Base-by-base conservation (phyloP, 2,113 vertebrate species). In the Anolis carolinensis region DNA sequence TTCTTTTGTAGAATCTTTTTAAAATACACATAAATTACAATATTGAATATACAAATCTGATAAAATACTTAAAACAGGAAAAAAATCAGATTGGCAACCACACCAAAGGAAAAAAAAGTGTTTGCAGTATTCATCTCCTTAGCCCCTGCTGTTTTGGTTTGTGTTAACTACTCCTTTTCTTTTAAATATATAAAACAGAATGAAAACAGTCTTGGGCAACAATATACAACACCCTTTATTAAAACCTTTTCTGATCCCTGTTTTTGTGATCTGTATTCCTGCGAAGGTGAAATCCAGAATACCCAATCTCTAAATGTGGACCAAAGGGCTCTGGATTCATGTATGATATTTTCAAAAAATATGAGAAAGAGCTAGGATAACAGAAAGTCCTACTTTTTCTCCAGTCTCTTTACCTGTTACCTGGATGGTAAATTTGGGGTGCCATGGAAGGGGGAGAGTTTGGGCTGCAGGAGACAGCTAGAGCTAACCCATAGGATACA, bases 151-250 rank as follows among this genome's bases (percentile, higher is more conserved):
- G 70, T 72, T 87, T 89, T 77, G 50, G 36, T 79, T 84, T 44
- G 2, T 0, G 1, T 65, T 20, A 44, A 79, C 36, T 7, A 30
- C 13, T 18, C 14, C 5, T 32, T 62, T 13, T 27, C n/a, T 79
- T 50, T 50, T 63, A 79, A 50, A 72, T 36, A 87, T 85, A 88
- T 88, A 87, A 90, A 90, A 90, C 65, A 78, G 84, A 89, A 89
- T 73, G 79, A 87, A 87, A 87, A 79, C 79, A 78, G 80, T 71
- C 77, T 68, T 52, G 13, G 76, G 62, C 85, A 81, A 82, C 79
- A 67, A 62, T 62, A 74, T 71, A 85, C 21, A 7, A 27, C 1
- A 36, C 9, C 7, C 5, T 2, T 65, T n/a, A 1, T 27, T 2
- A 11, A 27, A 10, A 13, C 32, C 1, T 21, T 79, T 55, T 25